Conservation (phyloP, 2,888 invertebrate species). For the Phyllotreta striolata region DNA sequence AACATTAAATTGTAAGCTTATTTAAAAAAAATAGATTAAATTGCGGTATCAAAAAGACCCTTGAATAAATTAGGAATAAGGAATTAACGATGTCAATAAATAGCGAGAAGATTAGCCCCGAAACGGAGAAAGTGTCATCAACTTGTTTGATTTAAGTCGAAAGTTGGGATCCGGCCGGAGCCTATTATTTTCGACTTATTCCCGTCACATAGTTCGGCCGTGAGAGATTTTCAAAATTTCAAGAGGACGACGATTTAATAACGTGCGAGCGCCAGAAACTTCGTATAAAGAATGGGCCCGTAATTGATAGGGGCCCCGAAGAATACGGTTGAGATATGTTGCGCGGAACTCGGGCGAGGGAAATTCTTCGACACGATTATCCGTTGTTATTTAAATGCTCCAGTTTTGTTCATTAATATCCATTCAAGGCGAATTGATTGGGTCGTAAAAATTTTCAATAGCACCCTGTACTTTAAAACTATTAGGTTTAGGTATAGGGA, state of each 20-base stretch:
- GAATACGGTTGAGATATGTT: constrained; percentile 5
- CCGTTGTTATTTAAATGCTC: too few species aligned
- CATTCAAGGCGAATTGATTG: too few species aligned
- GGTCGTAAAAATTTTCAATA: too few species aligned
- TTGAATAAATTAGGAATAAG: neutral
- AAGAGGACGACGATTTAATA: constrained; percentile 2
- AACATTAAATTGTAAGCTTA: too few species aligned
- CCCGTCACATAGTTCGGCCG: constrained; percentile 14
- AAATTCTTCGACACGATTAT: too few species aligned
- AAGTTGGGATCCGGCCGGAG: constrained; percentile 7
- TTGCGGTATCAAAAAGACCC: too few species aligned
- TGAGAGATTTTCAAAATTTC: constrained; percentile 20
- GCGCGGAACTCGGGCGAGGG: neutral
- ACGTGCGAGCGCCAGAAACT: constrained; percentile 6
- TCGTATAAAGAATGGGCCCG: constrained; percentile 16
- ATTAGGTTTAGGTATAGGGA: too few species aligned
- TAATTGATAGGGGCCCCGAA: constrained; percentile 22
- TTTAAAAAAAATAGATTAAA: too few species aligned
- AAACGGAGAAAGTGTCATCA: neutral
- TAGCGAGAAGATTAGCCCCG: constrained; percentile 13
- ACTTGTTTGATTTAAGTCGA: constrained; percentile 7
- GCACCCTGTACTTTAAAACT: too few species aligned
- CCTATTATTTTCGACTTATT: constrained; percentile 28
- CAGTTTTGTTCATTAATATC: too few species aligned
- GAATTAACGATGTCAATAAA: constrained; percentile 22